A percentile compares a stretch with the other conserved stretches of the same genome.
phyloP scores from a whole-genome alignment of 2,797 vertebrate genomes.

The Poeciliopsis gracilis region DNA sequence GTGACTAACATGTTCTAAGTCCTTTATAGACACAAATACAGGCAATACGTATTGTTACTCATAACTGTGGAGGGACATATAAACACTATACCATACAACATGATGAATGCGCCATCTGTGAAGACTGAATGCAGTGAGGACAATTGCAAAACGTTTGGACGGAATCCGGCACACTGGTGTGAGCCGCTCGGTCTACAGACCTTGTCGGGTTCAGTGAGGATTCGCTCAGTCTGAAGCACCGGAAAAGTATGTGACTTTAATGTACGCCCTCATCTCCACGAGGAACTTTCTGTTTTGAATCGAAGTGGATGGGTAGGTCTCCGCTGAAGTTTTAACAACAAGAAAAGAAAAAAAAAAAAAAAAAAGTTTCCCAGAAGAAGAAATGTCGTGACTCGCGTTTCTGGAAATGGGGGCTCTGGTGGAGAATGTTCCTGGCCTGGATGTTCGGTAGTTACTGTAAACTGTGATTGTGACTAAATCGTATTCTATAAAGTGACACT shows the following conservation, averaged over 20 bases:
- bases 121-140: slow-evolving; percentile 21
- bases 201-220: slow-evolving; percentile 35
- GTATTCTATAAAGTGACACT: slow-evolving; percentile 60
- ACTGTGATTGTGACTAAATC: slow-evolving; percentile 70
- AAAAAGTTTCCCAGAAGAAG: slow-evolving; percentile 35
- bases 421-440: slow-evolving; percentile 56
- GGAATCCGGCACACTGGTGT: slow-evolving; percentile 31
- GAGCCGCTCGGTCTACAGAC: slow-evolving; percentile 24
- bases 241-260: slow-evolving; percentile 15
- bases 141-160: slow-evolving; percentile 57
- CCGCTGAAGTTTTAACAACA: slow-evolving; percentile 25
- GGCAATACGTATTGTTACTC: slow-evolving; percentile 18
- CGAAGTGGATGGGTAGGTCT: slow-evolving; percentile 1
- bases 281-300: neutral
- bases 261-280: neutral
- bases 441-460: slow-evolving; percentile 63
- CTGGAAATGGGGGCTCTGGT: slow-evolving; percentile 41
- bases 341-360: slow-evolving; percentile 20
- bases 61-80: neutral
- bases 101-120: slow-evolving; percentile 22
- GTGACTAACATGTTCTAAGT: slow-evolving; percentile 36
- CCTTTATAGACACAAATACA: slow-evolving; percentile 26
- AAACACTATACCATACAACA: slow-evolving; percentile 18
- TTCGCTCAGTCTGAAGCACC: slow-evolving; percentile 26
- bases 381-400: slow-evolving; percentile 55